Conservation (phyloP, 2,888 invertebrate genomes). For the Heliconius erato region DNA sequence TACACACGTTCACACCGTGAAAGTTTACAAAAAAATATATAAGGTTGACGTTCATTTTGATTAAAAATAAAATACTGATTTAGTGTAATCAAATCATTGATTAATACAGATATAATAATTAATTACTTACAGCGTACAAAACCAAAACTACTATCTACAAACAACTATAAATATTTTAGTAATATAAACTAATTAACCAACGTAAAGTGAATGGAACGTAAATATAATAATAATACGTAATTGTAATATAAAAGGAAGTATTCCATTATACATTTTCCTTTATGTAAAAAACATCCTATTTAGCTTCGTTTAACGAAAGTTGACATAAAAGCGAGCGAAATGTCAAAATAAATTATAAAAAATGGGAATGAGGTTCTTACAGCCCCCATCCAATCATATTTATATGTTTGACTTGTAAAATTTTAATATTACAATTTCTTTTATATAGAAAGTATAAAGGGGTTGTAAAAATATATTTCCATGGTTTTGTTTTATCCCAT, state of each 20-base stretch:
- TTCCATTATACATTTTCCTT: slow-evolving; percentile 13
- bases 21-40: background rate
- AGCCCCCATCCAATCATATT: slow-evolving; percentile 23
- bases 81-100: background rate
- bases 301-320: slow-evolving; percentile 24
- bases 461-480: background rate
- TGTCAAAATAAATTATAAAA: slow-evolving; percentile 31
- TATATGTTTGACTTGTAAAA: slow-evolving; percentile 22
- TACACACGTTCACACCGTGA: no score
- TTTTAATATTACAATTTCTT: slow-evolving; percentile 17
- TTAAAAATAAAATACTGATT: background rate
- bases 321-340: slow-evolving; percentile 23
- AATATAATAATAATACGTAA: background rate
- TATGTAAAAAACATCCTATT: slow-evolving; percentile 13
- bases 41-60: background rate
- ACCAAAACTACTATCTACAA: background rate
- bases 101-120: background rate
- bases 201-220: background rate
- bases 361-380: slow-evolving; percentile 29
- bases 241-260: background rate
- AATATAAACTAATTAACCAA: no score
- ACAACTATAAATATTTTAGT: no score
- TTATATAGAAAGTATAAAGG: background rate
- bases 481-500: background rate
- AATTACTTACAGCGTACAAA: background rate